Evolutionary conservation across 2,888 invertebrate species (phyloP), one percentile per base, ranked within the genome.

Genomic region (Galerucella calmariensis): DNA sequence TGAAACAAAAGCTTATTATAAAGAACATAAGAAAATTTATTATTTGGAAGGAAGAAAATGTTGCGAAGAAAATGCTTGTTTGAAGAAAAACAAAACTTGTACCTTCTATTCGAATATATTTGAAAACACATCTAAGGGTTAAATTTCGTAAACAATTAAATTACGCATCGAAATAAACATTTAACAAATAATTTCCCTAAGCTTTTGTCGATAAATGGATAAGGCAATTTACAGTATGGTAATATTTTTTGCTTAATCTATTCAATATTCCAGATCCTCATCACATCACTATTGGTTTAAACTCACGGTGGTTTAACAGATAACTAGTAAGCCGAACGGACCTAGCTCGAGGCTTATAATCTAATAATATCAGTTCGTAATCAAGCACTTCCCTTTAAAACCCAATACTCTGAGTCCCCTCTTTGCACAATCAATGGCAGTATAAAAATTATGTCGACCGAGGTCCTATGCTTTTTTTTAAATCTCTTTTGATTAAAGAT

Each of bases 321-420:
- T 77, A 75, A 76, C 78, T 73, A 77, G 77, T 79, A 79, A 77
- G 78, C 79, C 76, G 77, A 74, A 76, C 77, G 79, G 78, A 77
- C 79, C 78, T 79, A 70, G 76, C 80, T 71, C 75, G 78, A 79
- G 83, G 84, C 83, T 76, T 80, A 83, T 84, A 85, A 85, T 84
- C 84, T 84, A 84, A 85, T 85, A 85, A 85, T 84, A 82, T 83
- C 83, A 82, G 81, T 81, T 81, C 82, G 84, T 85, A 84, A 85
- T 85, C 84, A 85, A 83, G 82, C 81, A 83, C 79, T 83, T 71
- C 76, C 66, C 73, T 65, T 65, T 69, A 72, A 72, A 72, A 72
- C 69, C 65, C 75, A 69, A 72, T 72, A 75, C 72, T 72, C 56
- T 16, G 56, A 59, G 20, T 70, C 70, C 72, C 59, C 67, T 75